Conservation (phyloP, 2,888 invertebrate genomes). For the Pseudolycoriella hygida region DNA sequence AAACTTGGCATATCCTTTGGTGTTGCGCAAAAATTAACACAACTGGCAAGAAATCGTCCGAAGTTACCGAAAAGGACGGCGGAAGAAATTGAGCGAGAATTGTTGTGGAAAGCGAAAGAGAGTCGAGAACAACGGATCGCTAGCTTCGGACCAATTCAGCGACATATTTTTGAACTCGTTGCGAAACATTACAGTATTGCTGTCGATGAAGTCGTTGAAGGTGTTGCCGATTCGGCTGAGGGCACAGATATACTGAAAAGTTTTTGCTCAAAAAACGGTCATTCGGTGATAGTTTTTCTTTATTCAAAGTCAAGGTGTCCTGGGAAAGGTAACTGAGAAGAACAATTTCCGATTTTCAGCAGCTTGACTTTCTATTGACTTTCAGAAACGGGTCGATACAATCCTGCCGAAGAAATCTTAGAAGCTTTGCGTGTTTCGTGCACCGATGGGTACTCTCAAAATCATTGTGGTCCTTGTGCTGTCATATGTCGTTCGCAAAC, state of each 20-base stretch:
- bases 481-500: constrained; percentile 48
- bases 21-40: constrained; percentile 20
- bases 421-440: constrained; percentile 39
- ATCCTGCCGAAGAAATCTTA: constrained; percentile 23
- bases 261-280: constrained; percentile 41
- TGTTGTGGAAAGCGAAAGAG: constrained; percentile 14
- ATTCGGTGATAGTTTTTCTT: constrained; percentile 42
- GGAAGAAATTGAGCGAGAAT: constrained; percentile 16
- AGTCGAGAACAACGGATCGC: constrained; percentile 18
- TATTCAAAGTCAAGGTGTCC: constrained; percentile 47
- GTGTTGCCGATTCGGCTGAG: constrained; percentile 46
- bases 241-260: constrained; percentile 42
- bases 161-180: constrained; percentile 48
- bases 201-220: constrained; percentile 45
- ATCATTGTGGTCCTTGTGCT: constrained; percentile 44
- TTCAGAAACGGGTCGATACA: constrained; percentile 43
- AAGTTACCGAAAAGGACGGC: constrained; percentile 18
- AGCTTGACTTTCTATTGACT: constrained; percentile 12
- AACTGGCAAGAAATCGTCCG: constrained; percentile 16
- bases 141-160: constrained; percentile 30
- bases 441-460: constrained; percentile 38
- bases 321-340: constrained; percentile 36
- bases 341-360: constrained; percentile 2
- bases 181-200: constrained; percentile 50
- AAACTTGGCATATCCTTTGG: constrained; percentile 18